Percentiles rank a stretch among this genome's conserved stretches.
phyloP scores from a whole-genome alignment of 2,797 vertebrate species.

The Antennarius maculatus region DNA sequence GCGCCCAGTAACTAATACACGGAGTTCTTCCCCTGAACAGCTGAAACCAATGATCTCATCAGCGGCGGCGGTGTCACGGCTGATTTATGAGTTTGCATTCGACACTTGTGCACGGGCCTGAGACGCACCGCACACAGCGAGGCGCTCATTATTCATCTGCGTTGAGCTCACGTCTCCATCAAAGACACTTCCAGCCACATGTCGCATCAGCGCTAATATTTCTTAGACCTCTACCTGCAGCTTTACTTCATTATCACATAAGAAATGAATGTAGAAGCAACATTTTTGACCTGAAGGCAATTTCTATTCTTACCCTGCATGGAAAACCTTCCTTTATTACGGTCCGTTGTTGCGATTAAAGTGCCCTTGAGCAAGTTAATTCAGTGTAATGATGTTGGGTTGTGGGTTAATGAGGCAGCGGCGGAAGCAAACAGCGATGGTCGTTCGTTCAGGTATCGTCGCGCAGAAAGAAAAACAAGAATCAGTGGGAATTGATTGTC shows the following conservation, averaged over 20 bases:
- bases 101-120: constrained; percentile 40
- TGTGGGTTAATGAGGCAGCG: constrained; percentile 17
- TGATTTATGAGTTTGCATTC: constrained; percentile 64
- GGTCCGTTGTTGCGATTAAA: constrained; percentile 25
- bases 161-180: constrained; percentile 47
- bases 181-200: constrained; percentile 33
- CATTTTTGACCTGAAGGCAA: constrained; percentile 13
- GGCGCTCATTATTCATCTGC: constrained; percentile 36
- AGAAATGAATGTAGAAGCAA: constrained; percentile 18
- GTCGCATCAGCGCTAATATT: constrained; percentile 46
- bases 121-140: constrained; percentile 44
- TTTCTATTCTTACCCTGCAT: constrained; percentile 41
- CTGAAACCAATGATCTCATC: constrained; percentile 74
- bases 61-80: constrained; percentile 52
- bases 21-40: constrained; percentile 45
- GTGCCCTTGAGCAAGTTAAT: constrained; percentile 34
- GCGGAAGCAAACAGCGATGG: neutral
- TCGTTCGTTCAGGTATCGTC: neutral
- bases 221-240: constrained; percentile 32
- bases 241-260: constrained; percentile 45
- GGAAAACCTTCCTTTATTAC: constrained; percentile 21
- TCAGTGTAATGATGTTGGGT: constrained; percentile 3
- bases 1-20: constrained; percentile 50
- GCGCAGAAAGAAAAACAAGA: too few species aligned
- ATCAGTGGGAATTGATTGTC: too few species aligned